Evolutionary conservation across 2,888 invertebrate genomes (phyloP).

Genomic region (Hermaeophaga mercurialis): DNA sequence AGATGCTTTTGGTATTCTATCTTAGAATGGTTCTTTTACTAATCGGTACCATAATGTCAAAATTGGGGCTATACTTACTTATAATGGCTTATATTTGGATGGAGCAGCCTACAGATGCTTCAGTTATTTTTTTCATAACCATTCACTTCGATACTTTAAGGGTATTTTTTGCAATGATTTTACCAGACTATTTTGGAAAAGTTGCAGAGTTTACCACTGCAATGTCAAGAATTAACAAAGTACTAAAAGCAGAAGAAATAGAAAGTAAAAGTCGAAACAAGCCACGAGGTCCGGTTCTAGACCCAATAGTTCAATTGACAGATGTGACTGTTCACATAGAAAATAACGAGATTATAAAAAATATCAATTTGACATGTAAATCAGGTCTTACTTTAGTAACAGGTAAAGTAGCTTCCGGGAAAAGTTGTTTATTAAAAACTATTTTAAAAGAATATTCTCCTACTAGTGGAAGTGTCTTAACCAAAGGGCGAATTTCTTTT

Average conservation of each 20-base stretch:
- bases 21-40: slow-evolving; percentile 48
- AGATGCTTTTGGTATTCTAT: slow-evolving; percentile 54
- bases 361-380: slow-evolving; percentile 56
- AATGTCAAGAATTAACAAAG: slow-evolving; percentile 69
- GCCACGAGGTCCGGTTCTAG: slow-evolving; percentile 22
- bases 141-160: slow-evolving; percentile 53
- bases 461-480: slow-evolving; percentile 53
- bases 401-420: slow-evolving; percentile 74
- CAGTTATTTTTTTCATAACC: slow-evolving; percentile 38
- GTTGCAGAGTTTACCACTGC: slow-evolving; percentile 79
- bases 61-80: slow-evolving; percentile 42
- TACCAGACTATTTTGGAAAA: slow-evolving; percentile 83
- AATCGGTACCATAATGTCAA: slow-evolving; percentile 45
- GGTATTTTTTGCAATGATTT: slow-evolving; percentile 84
- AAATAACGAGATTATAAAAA: slow-evolving; percentile 51
- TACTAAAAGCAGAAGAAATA: slow-evolving; percentile 58
- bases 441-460: slow-evolving; percentile 56
- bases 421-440: slow-evolving; percentile 58
- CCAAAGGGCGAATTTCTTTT: slow-evolving; percentile 62
- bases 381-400: slow-evolving; percentile 61
- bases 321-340: slow-evolving; percentile 42
- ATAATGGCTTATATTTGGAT: slow-evolving; percentile 43
- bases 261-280: slow-evolving; percentile 17
- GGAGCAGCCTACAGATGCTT: slow-evolving; percentile 40
- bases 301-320: slow-evolving; percentile 40